These are phyloP conservation scores for Nautilus pompilius DNA, from an alignment of 1,140 invertebrate genomes.

Conservation along the genomic window DNA sequence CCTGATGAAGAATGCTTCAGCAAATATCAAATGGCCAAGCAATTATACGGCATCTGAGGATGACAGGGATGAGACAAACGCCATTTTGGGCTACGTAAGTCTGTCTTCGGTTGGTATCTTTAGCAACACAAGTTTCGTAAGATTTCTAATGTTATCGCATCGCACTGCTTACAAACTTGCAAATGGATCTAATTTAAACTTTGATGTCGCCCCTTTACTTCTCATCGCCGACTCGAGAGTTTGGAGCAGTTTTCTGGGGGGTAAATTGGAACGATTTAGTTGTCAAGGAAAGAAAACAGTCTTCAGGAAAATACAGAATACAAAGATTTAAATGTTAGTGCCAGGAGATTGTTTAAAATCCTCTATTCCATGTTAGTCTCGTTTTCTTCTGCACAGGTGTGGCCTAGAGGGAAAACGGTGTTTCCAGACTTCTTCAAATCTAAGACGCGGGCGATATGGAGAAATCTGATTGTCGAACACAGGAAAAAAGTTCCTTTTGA, in stretches of 20 bases:
- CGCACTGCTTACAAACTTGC: too few species aligned
- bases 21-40: slow-evolving; percentile 48
- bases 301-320: too few species aligned
- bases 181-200: too few species aligned
- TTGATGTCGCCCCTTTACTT: too few species aligned
- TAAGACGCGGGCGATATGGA: slow-evolving; percentile 34
- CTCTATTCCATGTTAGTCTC: too few species aligned
- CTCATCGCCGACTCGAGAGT: too few species aligned
- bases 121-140: neutral
- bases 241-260: too few species aligned
- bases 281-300: too few species aligned
- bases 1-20: slow-evolving; percentile 26
- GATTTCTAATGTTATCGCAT: slow-evolving; percentile 2
- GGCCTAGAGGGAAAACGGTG: slow-evolving; percentile 43
- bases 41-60: slow-evolving; percentile 18
- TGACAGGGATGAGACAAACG: slow-evolving; percentile 22
- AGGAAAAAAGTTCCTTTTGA: slow-evolving; percentile 37
- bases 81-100: slow-evolving; percentile 48
- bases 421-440: slow-evolving; percentile 51
- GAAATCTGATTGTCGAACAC: slow-evolving; percentile 33
- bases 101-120: neutral
- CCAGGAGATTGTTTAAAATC: too few species aligned
- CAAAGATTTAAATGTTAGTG: too few species aligned
- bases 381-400: too few species aligned
- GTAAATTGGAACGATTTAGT: too few species aligned